Percentiles rank a stretch among this genome's conserved stretches.
phyloP scores from a whole-genome alignment of 2,888 invertebrate species.

The Drosophila peninsularis region DNA sequence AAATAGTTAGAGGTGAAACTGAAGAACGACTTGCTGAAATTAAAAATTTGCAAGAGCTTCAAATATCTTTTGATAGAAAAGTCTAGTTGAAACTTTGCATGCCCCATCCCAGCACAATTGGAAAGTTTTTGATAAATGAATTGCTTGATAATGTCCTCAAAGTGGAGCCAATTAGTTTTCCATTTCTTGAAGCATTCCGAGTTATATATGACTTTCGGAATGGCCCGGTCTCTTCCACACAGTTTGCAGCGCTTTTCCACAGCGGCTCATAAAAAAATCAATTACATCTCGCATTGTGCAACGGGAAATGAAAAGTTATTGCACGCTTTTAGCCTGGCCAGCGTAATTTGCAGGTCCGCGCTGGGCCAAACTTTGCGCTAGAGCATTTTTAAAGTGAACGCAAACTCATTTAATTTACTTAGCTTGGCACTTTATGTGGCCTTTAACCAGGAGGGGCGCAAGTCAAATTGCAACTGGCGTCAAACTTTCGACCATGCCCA shows the following conservation, averaged over 20 bases:
- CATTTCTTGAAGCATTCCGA: constrained; percentile 11
- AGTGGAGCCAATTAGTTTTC: constrained; percentile 22
- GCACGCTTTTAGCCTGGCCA: constrained; percentile 65
- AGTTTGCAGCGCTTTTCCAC: constrained; percentile 10
- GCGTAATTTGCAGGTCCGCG: constrained; percentile 36
- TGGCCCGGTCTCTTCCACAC: not conserved
- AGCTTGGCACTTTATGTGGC: constrained; percentile 56
- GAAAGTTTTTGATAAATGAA: not conserved
- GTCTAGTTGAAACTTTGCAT: not conserved
- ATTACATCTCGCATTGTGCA: constrained; percentile 51
- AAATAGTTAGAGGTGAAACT: not conserved
- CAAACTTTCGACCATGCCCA: constrained; percentile 51
- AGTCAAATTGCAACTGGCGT: constrained; percentile 55
- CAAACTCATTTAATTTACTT: constrained; percentile 59
- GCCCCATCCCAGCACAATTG: not conserved
- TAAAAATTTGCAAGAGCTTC: not conserved
- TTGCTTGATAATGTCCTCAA: constrained; percentile 9
- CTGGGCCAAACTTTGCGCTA: constrained; percentile 34
- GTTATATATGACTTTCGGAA: constrained; percentile 15
- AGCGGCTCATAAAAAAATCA: constrained; percentile 57
- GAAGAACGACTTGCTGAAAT: not conserved
- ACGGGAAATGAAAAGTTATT: constrained; percentile 74
- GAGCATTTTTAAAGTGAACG: constrained; percentile 46
- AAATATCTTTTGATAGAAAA: not conserved
- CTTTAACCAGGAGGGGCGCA: constrained; percentile 33